These are phyloP conservation scores for Archocentrus centrarchus DNA, from an alignment of 2,113 vertebrate species.

Conservation along the genomic window DNA sequence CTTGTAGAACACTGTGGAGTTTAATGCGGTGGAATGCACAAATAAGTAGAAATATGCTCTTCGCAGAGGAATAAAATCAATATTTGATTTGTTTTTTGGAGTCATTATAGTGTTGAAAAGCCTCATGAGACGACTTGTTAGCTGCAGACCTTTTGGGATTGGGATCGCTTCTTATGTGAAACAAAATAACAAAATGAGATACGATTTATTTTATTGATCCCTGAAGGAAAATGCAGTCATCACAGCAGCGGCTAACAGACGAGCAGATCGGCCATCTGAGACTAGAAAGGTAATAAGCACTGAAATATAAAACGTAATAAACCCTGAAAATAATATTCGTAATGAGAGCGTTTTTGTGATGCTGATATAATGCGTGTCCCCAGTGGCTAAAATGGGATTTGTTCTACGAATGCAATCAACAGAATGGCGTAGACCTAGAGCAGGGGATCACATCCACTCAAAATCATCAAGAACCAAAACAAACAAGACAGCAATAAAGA, in stretches of 20 bases:
- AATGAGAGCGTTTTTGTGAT: slow-evolving; percentile 11
- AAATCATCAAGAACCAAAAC: neutral
- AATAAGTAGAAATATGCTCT: neutral
- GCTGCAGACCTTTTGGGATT: neutral
- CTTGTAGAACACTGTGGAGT: neutral
- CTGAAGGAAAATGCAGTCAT: slow-evolving; percentile 24
- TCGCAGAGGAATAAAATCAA: neutral
- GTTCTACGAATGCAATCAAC: slow-evolving; percentile 11
- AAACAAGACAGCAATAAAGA: neutral
- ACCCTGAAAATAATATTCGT: slow-evolving; percentile 27
- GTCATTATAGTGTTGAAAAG: neutral
- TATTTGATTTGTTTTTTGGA: neutral
- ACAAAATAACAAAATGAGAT: slow-evolving; percentile 33
- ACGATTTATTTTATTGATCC: slow-evolving; percentile 57
- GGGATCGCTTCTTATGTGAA: neutral
- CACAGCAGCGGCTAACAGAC: slow-evolving; percentile 12
- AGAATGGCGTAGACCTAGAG: neutral
- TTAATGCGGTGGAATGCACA: neutral
- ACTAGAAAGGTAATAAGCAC: slow-evolving; percentile 33
- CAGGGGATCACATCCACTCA: neutral
- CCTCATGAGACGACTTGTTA: slow-evolving; percentile 11
- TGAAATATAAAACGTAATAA: slow-evolving; percentile 46
- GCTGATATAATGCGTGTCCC: slow-evolving; percentile 6
- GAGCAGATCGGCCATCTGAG: slow-evolving; percentile 17
- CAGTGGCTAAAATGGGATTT: slow-evolving; percentile 6